phyloP scores from a whole-genome alignment of 2,888 invertebrate genomes.

The Autographa gamma region DNA sequence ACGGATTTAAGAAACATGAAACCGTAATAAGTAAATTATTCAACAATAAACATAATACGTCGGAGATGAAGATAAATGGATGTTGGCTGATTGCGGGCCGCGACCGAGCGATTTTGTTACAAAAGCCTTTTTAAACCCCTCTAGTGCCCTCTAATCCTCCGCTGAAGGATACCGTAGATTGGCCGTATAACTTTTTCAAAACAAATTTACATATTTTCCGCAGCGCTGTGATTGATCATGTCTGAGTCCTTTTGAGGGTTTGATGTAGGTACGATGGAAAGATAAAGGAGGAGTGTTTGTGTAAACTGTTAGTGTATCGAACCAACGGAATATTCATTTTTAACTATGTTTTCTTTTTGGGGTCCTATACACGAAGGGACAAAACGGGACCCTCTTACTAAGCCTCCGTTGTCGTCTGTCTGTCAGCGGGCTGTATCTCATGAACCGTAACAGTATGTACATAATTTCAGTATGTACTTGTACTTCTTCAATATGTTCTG shows the following conservation, averaged over 20 bases:
- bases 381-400: too few species aligned
- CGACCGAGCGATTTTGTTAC: slow-evolving; percentile 65
- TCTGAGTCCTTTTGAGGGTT: slow-evolving; percentile 44
- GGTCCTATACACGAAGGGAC: too few species aligned
- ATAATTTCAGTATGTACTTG: too few species aligned
- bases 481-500: too few species aligned
- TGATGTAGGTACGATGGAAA: neutral
- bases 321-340: neutral
- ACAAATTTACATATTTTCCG: slow-evolving; percentile 80
- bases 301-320: neutral
- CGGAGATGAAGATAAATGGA: slow-evolving; percentile 72
- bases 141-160: slow-evolving; percentile 68
- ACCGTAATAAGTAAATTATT: slow-evolving; percentile 25
- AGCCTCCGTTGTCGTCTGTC: too few species aligned
- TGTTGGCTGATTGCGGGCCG: slow-evolving; percentile 58
- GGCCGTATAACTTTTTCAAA: slow-evolving; percentile 77
- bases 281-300: neutral
- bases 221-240: slow-evolving; percentile 70
- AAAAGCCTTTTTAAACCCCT: slow-evolving; percentile 73
- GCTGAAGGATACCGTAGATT: slow-evolving; percentile 71
- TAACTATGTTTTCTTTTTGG: neutral
- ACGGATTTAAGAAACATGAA: slow-evolving; percentile 13
- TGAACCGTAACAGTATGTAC: too few species aligned
- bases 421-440: too few species aligned
- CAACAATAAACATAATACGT: slow-evolving; percentile 59